A percentile compares a stretch with the other conserved stretches of the same genome.
phyloP scores from a whole-genome alignment of 1,140 invertebrate species.

The Drosophila bocqueti region DNA sequence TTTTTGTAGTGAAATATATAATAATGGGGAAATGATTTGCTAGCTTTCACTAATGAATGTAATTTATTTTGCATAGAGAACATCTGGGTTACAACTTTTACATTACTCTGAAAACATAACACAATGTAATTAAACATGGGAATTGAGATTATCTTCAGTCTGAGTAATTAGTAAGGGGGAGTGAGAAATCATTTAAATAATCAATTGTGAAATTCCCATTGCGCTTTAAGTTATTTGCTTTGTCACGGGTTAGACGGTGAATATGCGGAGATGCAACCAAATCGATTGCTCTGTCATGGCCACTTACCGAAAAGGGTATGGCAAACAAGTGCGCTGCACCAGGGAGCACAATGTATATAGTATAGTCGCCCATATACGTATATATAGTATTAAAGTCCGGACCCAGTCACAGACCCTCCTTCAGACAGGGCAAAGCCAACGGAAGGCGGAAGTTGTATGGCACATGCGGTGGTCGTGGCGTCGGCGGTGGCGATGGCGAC shows the following conservation, averaged over 20 bases:
- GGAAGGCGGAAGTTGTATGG: constrained; percentile 81
- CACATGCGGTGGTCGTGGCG: constrained; percentile 68
- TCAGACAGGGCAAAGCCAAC: constrained; percentile 58
- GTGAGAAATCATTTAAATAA: constrained; percentile 6
- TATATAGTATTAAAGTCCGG: constrained; percentile 12
- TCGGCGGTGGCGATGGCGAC: constrained; percentile 28
- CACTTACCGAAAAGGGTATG: constrained; percentile 43
- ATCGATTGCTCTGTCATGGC: constrained; percentile 32
- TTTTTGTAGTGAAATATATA: neutral
- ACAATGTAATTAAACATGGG: constrained; percentile 12
- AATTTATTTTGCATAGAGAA: neutral
- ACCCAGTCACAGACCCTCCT: constrained; percentile 24
- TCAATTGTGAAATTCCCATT: neutral
- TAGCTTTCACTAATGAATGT: neutral
- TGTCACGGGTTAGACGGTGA: constrained; percentile 15
- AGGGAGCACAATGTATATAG: neutral
- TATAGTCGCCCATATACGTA: neutral
- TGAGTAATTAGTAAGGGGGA: neutral
- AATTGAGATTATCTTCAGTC: constrained; percentile 11
- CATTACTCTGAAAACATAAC: neutral
- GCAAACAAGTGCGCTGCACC: constrained; percentile 14
- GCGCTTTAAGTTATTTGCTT: constrained; percentile 24
- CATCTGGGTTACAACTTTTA: too few species aligned
- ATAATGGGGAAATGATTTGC: neutral
- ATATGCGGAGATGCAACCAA: constrained; percentile 20